Percentiles rank a stretch among this genome's conserved stretches.
These are phyloP conservation scores for Eumaeus atala DNA, from an alignment of 1,140 invertebrate species.

Conservation along the genomic window DNA sequence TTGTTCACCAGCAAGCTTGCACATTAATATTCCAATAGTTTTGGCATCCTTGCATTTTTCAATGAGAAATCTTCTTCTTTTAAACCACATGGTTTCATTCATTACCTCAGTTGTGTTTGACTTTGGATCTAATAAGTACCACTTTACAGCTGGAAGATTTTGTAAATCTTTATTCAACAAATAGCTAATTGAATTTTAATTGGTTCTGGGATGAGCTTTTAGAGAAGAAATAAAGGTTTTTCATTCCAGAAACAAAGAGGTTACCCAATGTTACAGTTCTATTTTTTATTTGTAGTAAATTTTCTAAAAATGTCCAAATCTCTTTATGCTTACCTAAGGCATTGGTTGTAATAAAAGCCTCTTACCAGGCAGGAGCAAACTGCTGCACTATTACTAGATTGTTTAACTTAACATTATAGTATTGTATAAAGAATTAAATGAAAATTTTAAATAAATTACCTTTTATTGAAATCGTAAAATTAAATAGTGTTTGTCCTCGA, in stretches of 20 bases:
- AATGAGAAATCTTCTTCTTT: constrained; percentile 86
- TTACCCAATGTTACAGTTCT: too few relatives aligned
- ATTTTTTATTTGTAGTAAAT: too few relatives aligned
- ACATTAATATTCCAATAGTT: constrained; percentile 90
- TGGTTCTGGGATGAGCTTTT: too few relatives aligned
- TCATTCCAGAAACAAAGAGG: too few relatives aligned
- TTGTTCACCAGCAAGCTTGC: constrained; percentile 87
- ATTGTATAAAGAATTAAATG: too few relatives aligned
- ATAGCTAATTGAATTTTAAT: not conserved
- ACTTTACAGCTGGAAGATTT: constrained; percentile 58
- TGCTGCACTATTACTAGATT: too few relatives aligned
- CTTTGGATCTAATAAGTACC: constrained; percentile 69
- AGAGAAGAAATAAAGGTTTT: too few relatives aligned
- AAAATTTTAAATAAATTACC: constrained; percentile 33
- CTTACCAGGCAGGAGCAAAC: too few relatives aligned
- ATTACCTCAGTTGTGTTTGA: constrained; percentile 48
- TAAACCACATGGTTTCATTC: constrained; percentile 78
- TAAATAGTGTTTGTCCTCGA: constrained; percentile 73
- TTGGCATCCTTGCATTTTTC: constrained; percentile 93
- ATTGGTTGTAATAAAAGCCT: too few relatives aligned
- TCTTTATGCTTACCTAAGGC: too few relatives aligned
- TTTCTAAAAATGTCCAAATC: too few relatives aligned
- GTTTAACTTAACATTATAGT: too few relatives aligned
- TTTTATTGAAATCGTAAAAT: constrained; percentile 69
- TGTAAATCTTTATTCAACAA: not conserved